Evolutionary conservation across 2,888 invertebrate genomes (phyloP).

Genomic region (Trissoscelio sp.): DNA sequence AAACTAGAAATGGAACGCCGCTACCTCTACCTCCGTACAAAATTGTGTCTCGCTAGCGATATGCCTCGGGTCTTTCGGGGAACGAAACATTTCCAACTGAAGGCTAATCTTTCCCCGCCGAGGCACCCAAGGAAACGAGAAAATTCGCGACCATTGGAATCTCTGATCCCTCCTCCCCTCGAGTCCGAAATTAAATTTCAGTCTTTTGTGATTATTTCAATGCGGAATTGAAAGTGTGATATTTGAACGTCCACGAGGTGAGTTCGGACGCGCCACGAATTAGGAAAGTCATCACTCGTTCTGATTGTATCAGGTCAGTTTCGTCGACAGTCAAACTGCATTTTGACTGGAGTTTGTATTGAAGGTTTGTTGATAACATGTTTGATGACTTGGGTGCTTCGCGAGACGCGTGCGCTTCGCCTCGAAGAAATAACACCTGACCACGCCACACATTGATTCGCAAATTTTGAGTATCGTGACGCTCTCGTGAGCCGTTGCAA

Average conservation of each 20-base stretch:
- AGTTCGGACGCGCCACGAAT: conserved; percentile 29
- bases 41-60: conserved; percentile 38
- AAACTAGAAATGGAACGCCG: conserved; percentile 7
- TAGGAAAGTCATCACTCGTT: conserved; percentile 32
- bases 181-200: conserved; percentile 60
- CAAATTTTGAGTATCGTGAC: conserved; percentile 44
- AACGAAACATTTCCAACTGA: conserved; percentile 39
- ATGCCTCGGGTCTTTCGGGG: conserved; percentile 26
- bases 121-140: conserved; percentile 30
- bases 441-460: conserved; percentile 15
- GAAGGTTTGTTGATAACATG: not conserved
- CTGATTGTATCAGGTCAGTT: not conserved
- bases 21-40: conserved; percentile 34
- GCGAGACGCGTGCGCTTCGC: not conserved
- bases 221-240: conserved; percentile 59
- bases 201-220: conserved; percentile 64
- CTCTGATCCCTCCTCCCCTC: conserved; percentile 40
- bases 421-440: not conserved
- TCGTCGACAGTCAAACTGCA: not conserved
- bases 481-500: conserved; percentile 16
- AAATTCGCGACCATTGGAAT: conserved; percentile 31
- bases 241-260: conserved; percentile 46
- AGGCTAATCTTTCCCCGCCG: conserved; percentile 23
- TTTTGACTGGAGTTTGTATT: not conserved
- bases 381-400: conserved; percentile 22